These are phyloP conservation scores for Volucella zonaria DNA, from an alignment of 2,888 invertebrate genomes.

Conservation along the genomic window DNA sequence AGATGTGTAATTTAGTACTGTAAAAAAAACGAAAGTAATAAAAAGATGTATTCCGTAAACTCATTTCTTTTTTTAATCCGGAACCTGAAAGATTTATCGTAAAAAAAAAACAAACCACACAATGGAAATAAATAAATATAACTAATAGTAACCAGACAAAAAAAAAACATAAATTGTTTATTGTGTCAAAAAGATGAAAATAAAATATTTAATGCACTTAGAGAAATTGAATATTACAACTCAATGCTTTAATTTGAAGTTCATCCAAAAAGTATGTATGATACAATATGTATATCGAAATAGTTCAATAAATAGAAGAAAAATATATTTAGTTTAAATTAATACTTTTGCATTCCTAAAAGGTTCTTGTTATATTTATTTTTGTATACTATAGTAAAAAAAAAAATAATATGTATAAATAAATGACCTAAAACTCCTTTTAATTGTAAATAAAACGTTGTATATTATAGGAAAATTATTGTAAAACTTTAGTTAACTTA, in stretches of 20 bases:
- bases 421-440: background rate
- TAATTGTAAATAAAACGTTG: slow-evolving; percentile 4
- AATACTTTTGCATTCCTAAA: background rate
- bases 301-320: slow-evolving; percentile 3
- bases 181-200: slow-evolving; percentile 1
- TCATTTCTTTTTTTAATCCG: no score
- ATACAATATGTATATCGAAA: slow-evolving; percentile 10
- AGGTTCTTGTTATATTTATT: slow-evolving; percentile 19
- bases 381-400: background rate
- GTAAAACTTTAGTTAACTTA: slow-evolving; percentile 8
- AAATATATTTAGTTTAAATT: no score
- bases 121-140: background rate
- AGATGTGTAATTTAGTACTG: no score
- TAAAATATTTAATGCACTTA: slow-evolving; percentile 14
- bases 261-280: background rate
- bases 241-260: slow-evolving; percentile 8
- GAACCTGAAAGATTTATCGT: background rate
- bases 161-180: background rate
- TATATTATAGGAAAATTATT: slow-evolving; percentile 12
- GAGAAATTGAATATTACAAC: slow-evolving; percentile 28
- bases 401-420: slow-evolving; percentile 23
- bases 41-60: no score
- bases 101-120: slow-evolving; percentile 1
- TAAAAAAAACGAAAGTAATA: no score
- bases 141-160: background rate